These are phyloP conservation scores for Nysson spinosus DNA, from an alignment of 2,888 invertebrate genomes.

Conservation along the genomic window DNA sequence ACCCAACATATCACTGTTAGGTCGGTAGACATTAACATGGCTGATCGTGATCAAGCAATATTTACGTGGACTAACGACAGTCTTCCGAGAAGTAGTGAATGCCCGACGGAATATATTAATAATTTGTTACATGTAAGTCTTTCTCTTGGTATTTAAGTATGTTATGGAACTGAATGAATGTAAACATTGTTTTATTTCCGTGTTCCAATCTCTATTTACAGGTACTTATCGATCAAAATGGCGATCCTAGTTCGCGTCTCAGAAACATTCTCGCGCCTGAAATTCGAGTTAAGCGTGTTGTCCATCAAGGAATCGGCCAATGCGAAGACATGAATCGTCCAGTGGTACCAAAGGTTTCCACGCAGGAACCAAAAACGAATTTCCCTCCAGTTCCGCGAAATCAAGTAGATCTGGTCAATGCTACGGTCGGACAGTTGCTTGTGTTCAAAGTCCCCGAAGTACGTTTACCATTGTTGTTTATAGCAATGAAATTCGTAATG, in stretches of 20 bases:
- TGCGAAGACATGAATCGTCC: slow-evolving; percentile 80
- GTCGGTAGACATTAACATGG: slow-evolving; percentile 81
- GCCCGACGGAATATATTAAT: slow-evolving; percentile 87
- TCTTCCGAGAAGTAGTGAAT: slow-evolving; percentile 84
- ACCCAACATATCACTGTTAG: slow-evolving; percentile 85
- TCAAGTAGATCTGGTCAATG: slow-evolving; percentile 90
- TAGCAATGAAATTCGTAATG: background rate
- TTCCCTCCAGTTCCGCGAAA: slow-evolving; percentile 88
- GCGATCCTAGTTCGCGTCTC: slow-evolving; percentile 81
- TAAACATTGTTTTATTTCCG: background rate
- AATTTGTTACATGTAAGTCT: slow-evolving; percentile 82
- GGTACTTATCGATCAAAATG: slow-evolving; percentile 80
- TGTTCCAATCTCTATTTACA: slow-evolving; percentile 46
- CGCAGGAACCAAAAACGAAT: slow-evolving; percentile 81
- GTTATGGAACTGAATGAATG: no score
- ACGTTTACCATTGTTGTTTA: slow-evolving; percentile 60
- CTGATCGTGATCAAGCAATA: slow-evolving; percentile 83
- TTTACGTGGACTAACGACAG: slow-evolving; percentile 93
- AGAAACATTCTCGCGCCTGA: slow-evolving; percentile 83
- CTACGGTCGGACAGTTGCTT: slow-evolving; percentile 89
- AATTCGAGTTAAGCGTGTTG: slow-evolving; percentile 82
- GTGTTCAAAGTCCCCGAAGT: slow-evolving; percentile 89
- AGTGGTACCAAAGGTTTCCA: slow-evolving; percentile 77
- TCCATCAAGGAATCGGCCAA: slow-evolving; percentile 83
- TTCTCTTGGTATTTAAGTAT: no score